phyloP scores from a whole-genome alignment of 2,888 invertebrate genomes.

The Phalangium opilio region DNA sequence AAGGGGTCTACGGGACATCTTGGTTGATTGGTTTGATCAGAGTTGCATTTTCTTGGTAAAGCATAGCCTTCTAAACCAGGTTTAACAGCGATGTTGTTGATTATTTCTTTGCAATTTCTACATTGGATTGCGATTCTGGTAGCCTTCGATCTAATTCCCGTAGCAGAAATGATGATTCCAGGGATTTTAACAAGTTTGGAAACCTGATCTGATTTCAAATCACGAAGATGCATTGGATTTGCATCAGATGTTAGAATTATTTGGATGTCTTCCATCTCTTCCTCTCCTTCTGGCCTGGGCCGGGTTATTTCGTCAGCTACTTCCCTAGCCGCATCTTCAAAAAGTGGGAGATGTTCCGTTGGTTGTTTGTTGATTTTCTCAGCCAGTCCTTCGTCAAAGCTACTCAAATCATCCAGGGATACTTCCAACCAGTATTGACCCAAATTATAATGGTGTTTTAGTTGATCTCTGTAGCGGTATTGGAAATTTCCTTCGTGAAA shows the following conservation, averaged over 20 bases:
- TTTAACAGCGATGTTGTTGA: slow-evolving; percentile 75
- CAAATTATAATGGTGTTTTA: slow-evolving; percentile 84
- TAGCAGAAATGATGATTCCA: slow-evolving; percentile 86
- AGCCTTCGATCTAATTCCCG: slow-evolving; percentile 87
- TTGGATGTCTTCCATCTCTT: slow-evolving; percentile 81
- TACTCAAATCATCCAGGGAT: slow-evolving; percentile 80
- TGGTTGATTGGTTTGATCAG: slow-evolving; percentile 74
- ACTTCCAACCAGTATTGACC: slow-evolving; percentile 78
- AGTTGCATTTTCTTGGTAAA: slow-evolving; percentile 78
- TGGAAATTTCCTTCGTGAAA: slow-evolving; percentile 91
- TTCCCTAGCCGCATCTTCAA: slow-evolving; percentile 93
- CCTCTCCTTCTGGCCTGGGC: slow-evolving; percentile 78
- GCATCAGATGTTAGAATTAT: slow-evolving; percentile 71
- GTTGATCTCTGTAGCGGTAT: slow-evolving; percentile 89
- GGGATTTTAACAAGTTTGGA: slow-evolving; percentile 85
- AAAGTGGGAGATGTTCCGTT: slow-evolving; percentile 76
- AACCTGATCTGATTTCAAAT: slow-evolving; percentile 79
- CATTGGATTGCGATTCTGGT: slow-evolving; percentile 91
- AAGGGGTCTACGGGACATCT: slow-evolving; percentile 95
- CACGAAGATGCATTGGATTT: slow-evolving; percentile 60
- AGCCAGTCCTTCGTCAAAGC: slow-evolving; percentile 80
- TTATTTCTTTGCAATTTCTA: slow-evolving; percentile 72
- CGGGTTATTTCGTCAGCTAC: slow-evolving; percentile 92
- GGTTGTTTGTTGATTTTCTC: slow-evolving; percentile 85
- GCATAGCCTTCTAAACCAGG: slow-evolving; percentile 93